Conservation (phyloP, 2,888 invertebrate genomes). For the Nomada goodeniana region DNA sequence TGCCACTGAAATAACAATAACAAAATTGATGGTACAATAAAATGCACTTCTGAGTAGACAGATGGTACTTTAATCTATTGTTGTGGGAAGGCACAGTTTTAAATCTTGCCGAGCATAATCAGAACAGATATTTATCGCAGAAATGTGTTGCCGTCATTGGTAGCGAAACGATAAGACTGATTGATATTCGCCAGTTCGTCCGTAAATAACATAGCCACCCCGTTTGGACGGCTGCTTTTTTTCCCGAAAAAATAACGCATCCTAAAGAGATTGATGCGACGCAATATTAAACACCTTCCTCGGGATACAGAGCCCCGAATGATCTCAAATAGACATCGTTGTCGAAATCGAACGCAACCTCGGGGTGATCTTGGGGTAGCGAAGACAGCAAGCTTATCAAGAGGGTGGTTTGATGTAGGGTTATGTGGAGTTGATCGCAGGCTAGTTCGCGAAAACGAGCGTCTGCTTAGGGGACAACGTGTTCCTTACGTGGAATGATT, state of each 20-base stretch:
- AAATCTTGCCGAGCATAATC: too few relatives aligned
- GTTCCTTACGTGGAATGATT: conserved; percentile 55
- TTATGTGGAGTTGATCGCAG: conserved; percentile 60
- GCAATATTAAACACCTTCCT: conserved; percentile 58
- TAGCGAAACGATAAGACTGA: too few relatives aligned
- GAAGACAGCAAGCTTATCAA: conserved; percentile 29
- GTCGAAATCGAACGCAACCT: conserved; percentile 30
- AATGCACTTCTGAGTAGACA: too few relatives aligned
- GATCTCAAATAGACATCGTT: conserved; percentile 22
- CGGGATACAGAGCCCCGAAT: not conserved
- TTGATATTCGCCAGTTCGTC: too few relatives aligned
- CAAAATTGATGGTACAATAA: too few relatives aligned
- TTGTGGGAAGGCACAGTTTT: too few relatives aligned
- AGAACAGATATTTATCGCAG: too few relatives aligned
- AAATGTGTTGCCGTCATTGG: too few relatives aligned
- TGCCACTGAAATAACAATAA: too few relatives aligned
- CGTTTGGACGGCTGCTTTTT: too few relatives aligned
- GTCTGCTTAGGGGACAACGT: conserved; percentile 31
- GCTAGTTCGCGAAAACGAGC: conserved; percentile 53
- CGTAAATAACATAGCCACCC: too few relatives aligned
- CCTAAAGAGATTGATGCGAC: conserved; percentile 38
- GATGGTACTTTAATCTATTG: too few relatives aligned
- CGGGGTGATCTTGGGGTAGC: conserved; percentile 14
- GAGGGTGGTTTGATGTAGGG: conserved; percentile 46
- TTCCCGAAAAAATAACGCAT: not conserved